Conservation (phyloP, 2,113 vertebrate species). For the Mustela lutreola region DNA sequence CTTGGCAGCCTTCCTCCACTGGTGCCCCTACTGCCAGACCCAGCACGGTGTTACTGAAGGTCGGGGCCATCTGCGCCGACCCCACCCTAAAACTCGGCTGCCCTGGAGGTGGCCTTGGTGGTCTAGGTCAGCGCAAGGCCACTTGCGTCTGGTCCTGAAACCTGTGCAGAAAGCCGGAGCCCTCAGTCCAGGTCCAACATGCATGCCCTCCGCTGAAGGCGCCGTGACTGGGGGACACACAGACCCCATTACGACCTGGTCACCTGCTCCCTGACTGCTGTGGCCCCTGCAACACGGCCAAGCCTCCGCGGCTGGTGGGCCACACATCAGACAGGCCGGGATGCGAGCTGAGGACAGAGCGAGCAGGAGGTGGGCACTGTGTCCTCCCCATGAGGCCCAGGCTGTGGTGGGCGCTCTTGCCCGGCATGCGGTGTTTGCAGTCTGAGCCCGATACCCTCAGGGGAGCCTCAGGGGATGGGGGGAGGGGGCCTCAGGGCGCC, state of each 20-base stretch:
- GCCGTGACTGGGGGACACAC: not conserved
- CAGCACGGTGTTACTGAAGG: rapidly evolving
- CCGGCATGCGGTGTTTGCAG: not conserved
- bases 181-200: not conserved
- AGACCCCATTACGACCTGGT: not conserved
- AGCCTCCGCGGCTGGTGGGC: rapidly evolving
- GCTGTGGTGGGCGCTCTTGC: not conserved
- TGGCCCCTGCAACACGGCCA: not conserved
- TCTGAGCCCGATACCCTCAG: not conserved
- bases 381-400: not conserved
- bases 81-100: not conserved
- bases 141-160: not conserved
- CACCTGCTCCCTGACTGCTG: not conserved
- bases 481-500: not conserved
- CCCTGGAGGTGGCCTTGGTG: not conserved
- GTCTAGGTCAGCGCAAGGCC: not conserved
- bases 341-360: not conserved
- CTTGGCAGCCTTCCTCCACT: rapidly evolving
- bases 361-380: not conserved
- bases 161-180: not conserved
- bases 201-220: not conserved
- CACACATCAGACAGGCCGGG: not conserved
- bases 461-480: too few species aligned
- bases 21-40: too few species aligned
- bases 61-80: not conserved